These are phyloP conservation scores for Pegoplata infirma DNA, from an alignment of 2,888 invertebrate genomes.

Conservation along the genomic window DNA sequence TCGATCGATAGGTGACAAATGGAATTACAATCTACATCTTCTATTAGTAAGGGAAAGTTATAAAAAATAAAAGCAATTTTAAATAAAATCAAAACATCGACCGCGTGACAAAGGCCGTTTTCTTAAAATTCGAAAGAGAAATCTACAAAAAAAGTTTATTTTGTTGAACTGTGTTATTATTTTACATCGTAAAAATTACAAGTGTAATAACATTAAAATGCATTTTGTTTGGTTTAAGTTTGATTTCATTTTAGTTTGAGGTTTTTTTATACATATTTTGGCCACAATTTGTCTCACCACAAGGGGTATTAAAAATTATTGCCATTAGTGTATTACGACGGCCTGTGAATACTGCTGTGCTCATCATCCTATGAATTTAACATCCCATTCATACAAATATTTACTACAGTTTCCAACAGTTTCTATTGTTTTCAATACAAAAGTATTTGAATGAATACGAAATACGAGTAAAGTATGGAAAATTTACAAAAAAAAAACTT, in stretches of 20 bases:
- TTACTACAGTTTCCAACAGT: neutral
- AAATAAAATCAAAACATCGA: too few species aligned
- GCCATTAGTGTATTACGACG: constrained; percentile 35
- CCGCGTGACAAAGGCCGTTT: too few species aligned
- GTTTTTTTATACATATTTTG: constrained; percentile 8
- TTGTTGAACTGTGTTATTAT: too few species aligned
- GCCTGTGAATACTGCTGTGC: neutral
- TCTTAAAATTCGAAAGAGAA: too few species aligned
- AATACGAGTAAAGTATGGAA: neutral
- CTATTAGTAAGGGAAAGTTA: too few species aligned
- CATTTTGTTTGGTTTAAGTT: constrained; percentile 26
- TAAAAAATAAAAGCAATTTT: too few species aligned
- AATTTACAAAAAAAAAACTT: neutral
- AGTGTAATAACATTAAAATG: constrained; percentile 36
- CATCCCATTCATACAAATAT: neutral
- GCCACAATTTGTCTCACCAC: constrained; percentile 57
- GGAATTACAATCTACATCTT: too few species aligned
- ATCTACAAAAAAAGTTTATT: too few species aligned
- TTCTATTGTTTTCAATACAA: neutral
- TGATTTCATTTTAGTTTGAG: neutral
- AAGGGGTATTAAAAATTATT: constrained; percentile 54
- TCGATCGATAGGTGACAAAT: too few species aligned
- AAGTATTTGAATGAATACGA: neutral
- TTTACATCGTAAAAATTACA: constrained; percentile 26
- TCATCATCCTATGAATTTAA: neutral